Percentiles rank a stretch among this genome's conserved stretches.
Evolutionary conservation across 2,113 vertebrate genomes (phyloP).

Genomic region (Campylorhamphus procurvoides): DNA sequence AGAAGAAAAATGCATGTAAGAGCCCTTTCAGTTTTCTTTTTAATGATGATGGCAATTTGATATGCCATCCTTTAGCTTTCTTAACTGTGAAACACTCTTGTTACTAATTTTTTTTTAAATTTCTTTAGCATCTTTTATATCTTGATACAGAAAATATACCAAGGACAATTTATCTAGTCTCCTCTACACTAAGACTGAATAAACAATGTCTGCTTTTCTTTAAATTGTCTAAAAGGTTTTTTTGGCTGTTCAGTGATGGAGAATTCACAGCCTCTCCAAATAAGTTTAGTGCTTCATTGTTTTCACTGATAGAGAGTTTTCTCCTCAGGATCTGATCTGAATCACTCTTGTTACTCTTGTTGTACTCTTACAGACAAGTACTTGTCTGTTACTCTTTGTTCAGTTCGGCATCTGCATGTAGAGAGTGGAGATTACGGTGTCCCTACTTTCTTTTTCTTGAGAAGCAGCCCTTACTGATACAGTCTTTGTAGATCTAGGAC

Average conservation of each 20-base stretch:
- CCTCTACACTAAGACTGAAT: not conserved
- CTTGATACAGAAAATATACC: not conserved
- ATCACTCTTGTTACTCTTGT: not conserved
- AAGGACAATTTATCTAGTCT: not conserved
- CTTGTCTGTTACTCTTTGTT: not conserved
- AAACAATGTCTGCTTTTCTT: not conserved
- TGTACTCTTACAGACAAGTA: no score
- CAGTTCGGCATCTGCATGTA: accelerated
- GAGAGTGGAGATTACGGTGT: not conserved
- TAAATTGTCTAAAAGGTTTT: not conserved
- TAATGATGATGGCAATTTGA: not conserved
- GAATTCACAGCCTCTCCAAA: not conserved
- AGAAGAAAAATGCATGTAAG: not conserved
- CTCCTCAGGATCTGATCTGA: not conserved
- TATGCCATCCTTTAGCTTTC: not conserved
- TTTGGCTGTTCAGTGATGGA: not conserved
- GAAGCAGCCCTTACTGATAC: not conserved
- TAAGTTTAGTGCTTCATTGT: not conserved
- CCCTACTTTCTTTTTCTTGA: not conserved
- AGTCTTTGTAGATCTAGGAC: not conserved
- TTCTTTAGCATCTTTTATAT: not conserved
- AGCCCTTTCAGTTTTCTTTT: not conserved
- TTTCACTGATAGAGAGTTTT: not conserved
- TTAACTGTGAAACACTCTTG: not conserved
- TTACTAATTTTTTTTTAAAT: not conserved